A percentile compares a stretch with the other conserved stretches of the same genome.
Evolutionary conservation across 2,797 vertebrate genomes (phyloP).

Genomic region (Mallotus villosus): DNA sequence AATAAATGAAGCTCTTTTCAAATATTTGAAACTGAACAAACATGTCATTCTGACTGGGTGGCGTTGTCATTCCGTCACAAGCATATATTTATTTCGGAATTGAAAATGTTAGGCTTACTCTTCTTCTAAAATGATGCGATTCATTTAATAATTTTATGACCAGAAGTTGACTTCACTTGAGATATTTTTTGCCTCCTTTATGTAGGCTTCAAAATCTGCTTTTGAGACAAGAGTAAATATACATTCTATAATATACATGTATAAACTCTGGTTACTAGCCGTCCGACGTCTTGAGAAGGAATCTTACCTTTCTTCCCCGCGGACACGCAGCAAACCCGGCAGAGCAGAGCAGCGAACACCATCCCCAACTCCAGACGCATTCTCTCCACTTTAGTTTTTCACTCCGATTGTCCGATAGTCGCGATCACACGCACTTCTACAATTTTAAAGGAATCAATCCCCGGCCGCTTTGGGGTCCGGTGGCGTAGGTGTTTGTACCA

Average conservation of each 20-base stretch:
- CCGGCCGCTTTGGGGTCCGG: neutral
- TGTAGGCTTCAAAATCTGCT: neutral
- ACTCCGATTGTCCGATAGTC: neutral
- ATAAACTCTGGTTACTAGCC: neutral
- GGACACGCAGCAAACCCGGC: neutral
- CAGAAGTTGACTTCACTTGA: no score
- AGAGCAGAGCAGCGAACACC: conserved; percentile 6
- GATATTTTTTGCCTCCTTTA: no score
- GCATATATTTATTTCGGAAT: no score
- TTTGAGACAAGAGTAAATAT: neutral
- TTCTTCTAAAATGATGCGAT: no score
- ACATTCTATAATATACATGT: neutral
- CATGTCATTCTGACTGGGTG: no score
- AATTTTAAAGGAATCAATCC: neutral
- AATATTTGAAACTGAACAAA: neutral
- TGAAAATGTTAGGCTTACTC: no score
- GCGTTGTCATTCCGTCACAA: no score
- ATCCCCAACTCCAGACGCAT: conserved; percentile 5
- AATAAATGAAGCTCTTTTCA: neutral
- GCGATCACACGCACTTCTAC: neutral
- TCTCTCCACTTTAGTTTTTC: neutral
- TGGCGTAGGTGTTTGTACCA: neutral
- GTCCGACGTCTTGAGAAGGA: neutral
- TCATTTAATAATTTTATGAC: no score
- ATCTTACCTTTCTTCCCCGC: neutral